phyloP scores from a whole-genome alignment of 2,797 vertebrate species.

The Sebastes vulpes region DNA sequence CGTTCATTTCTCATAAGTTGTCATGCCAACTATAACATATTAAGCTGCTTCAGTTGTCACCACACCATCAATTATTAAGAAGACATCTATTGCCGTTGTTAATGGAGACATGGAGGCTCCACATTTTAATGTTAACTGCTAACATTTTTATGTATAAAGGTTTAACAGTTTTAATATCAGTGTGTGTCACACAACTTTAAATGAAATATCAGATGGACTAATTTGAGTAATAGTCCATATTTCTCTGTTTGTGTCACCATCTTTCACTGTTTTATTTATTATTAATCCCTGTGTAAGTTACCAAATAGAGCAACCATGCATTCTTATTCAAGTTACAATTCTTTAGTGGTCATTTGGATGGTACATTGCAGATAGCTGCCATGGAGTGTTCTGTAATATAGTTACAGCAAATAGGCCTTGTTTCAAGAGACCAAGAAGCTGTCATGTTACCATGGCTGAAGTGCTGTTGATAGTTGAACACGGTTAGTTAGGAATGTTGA shows the following conservation, averaged over 20 bases:
- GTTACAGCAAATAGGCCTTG: not conserved
- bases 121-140: not conserved
- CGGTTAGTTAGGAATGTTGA: slow-evolving; percentile 3
- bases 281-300: not conserved
- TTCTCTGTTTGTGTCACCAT: not conserved
- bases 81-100: not conserved
- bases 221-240: not conserved
- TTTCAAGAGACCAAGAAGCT: too few relatives aligned
- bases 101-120: not conserved
- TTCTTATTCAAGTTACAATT: not conserved
- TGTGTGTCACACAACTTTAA: not conserved
- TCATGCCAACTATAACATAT: not conserved
- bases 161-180: not conserved
- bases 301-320: not conserved
- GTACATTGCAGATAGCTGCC: not conserved
- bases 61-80: not conserved
- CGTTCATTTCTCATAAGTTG: not conserved
- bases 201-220: not conserved
- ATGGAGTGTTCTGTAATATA: not conserved
- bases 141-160: not conserved
- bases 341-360: not conserved
- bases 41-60: not conserved
- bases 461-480: too few relatives aligned
- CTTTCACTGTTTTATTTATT: not conserved
- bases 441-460: too few relatives aligned